Base-by-base conservation (phyloP, 2,888 invertebrate species). In the Mechanitis mazaeus region DNA sequence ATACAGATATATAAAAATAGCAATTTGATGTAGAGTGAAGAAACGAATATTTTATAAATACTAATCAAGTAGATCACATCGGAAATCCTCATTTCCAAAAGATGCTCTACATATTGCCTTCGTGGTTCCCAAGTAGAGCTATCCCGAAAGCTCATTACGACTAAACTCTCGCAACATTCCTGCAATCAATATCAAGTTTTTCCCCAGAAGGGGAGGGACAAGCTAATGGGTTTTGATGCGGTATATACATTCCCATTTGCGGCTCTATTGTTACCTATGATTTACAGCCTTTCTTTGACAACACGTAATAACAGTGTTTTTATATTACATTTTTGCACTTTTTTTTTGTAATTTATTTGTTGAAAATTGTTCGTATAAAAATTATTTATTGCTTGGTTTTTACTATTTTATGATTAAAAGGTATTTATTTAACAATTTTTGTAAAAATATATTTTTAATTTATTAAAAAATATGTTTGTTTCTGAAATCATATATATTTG, bases 211-310 rank as follows among this genome's bases (percentile, higher is more conserved):
- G 60, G 38, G 55, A 60, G 56, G 58, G 54, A 56, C 59, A 54
- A 38, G 58, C 45, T 63, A 59, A 65, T 65, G 62, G 56, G 54
- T 54, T 54, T 59, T 35, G 50, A 45, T 60, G 65, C 57, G 57
- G 57, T 61, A 63, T 53, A 66, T 64, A 59, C 45, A 42, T 55
- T 38, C 55, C 53, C 54, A 66, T 66, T 63, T 61, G 57, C 55
- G 54, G 54, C 35, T 33, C 63, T 33, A 61, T 66, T 63, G 63
- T 66, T 66, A 66, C 54, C 58, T 59, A 56, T 57, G 61, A 64
- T 63, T 61, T 63, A 65, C 58, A 54, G 57, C 42, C 56, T 57
- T 53, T 31, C 50, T 50, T 50, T 11, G 28, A 6, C 9, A 50
- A 45, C 55, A 46, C 47, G 20, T 28, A n/a, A 58, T 45, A 28